A percentile compares a stretch with the other conserved stretches of the same genome.
These are phyloP conservation scores for Etia nguti DNA, from an alignment of 2,113 vertebrate genomes.

Conservation along the genomic window DNA sequence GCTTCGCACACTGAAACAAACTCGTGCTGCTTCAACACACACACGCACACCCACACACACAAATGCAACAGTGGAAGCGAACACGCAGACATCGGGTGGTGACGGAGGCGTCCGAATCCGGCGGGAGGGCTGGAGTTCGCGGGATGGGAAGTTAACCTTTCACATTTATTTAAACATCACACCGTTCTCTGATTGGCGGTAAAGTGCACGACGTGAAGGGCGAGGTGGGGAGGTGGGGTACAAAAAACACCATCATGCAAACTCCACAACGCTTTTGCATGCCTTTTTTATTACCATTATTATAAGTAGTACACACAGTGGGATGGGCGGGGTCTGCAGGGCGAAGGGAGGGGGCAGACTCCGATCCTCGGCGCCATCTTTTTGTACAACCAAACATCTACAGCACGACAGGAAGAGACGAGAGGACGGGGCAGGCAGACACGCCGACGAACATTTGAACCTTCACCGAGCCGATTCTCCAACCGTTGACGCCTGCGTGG, in stretches of 20 bases:
- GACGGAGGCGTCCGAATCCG: not conserved
- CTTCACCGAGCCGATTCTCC: not conserved
- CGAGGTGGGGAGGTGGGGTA: not conserved
- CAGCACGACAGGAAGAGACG: constrained; percentile 37
- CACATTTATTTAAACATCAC: not conserved
- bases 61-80: constrained; percentile 18
- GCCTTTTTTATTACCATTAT: constrained; percentile 57
- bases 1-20: constrained; percentile 13
- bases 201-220: constrained; percentile 59
- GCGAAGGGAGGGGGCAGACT: not conserved
- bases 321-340: constrained; percentile 10
- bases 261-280: constrained; percentile 74
- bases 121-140: not conserved
- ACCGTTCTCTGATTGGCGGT: not conserved
- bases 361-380: constrained; percentile 12
- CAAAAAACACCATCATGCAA: constrained; percentile 74
- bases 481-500: not conserved
- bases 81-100: not conserved
- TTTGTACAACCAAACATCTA: constrained; percentile 51
- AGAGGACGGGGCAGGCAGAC: not conserved
- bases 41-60: not conserved
- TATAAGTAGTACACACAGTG: constrained; percentile 38
- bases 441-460: not conserved
- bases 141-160: not conserved
- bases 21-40: constrained; percentile 27